Evolutionary conservation across 2,888 invertebrate genomes (phyloP), one percentile per base, ranked within the genome.

Genomic region (Drosophila longiperda): DNA sequence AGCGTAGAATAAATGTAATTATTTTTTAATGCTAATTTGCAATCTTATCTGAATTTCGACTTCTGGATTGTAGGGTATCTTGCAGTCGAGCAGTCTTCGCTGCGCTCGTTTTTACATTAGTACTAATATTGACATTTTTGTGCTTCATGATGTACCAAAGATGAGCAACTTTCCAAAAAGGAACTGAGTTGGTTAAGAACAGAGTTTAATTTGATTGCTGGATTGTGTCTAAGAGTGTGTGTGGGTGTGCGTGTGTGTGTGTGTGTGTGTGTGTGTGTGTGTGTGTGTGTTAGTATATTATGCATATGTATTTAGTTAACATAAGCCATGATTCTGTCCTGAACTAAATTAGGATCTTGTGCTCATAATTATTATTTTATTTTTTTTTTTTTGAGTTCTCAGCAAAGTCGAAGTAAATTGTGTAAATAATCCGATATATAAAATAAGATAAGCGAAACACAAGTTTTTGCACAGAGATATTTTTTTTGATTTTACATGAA

Each of bases 161-260:
- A 58, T 68, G 58, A 52, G 45, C 32, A 12, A 36, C 66, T 66
- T 53, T 34, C 20, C 26, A 33, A 50, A 64, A 36, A 23, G 29
- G 42, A 53, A 53, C 66, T 66, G 53, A 66, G 38, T 66, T 54
- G 66, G 66, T 66, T 67, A 15, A 32, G 42, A 40, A 36, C 34
- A 33, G 48, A 12, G 45, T 52, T 32, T 59, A 67, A 67, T 68
- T 66, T 67, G 68, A 68, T 68, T 66, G 50, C 67, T 23, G 32
- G 2, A 2, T 15, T 4, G 15, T 45, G 23, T 45, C 3, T 23
- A 20, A 1, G 32, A 1, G 48, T 20, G 29, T 29, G 29, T 20
- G 12, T 3, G 8, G 0, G 45, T 48, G 48, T 48, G n/a, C 23
- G 34, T 17, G 4, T n/a, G 23, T 17, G 29, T 3, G 5, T 32